Evolutionary conservation across 92 coral and sea anemone genomes (phyloP), one percentile per base, ranked within the genome.

Genomic region (Epizoanthus stellaris): DNA sequence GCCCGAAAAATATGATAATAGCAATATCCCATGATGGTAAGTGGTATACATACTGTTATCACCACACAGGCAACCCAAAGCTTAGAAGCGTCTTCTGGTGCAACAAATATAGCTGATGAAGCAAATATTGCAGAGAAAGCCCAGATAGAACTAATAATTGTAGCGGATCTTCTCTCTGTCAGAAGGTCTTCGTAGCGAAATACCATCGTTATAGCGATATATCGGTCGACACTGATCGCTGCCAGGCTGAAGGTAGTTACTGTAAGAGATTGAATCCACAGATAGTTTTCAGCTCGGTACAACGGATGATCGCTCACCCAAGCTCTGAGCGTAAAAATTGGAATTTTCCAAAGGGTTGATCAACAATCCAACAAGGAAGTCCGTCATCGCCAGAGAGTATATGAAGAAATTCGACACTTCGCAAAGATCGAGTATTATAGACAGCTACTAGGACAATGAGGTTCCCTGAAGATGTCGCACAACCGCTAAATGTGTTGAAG

Each of bases 321-420:
- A 5, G 73, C 82, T 11, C 81, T 57, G 14, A 73, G 57, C 14
- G 60, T 36, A 10, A 80, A 53, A 10, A 76, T 85, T 6, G 73
- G 39, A 6, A 85, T n/a, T 85, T 65, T 81, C 85, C 70, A 91
- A 59, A 30, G 94, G 94, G 23, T 88, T 91, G 4, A 91, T 21
- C 0, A 88, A 19, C 17, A 91, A 45, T 2, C 94, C 94, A 54
- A 91, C 94, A 2, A 85, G 45, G 17, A 91, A 49, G 58, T 91
- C 94, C 3, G 89, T 89, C 6, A 74, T 3, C 0, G 94, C 91
- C 2, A 91, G 86, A 0, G 94, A 91, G 15, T 82, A 85, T 10
- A 91, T 69, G 87, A 85, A 91, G 38, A 54, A 64, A 62, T 91
- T 91, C 3, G 94, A 91, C 2, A 74, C 80, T 84, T 20, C 71